Evolutionary conservation across 2,113 vertebrate species (phyloP).

Genomic region (Struthidea cinerea): DNA sequence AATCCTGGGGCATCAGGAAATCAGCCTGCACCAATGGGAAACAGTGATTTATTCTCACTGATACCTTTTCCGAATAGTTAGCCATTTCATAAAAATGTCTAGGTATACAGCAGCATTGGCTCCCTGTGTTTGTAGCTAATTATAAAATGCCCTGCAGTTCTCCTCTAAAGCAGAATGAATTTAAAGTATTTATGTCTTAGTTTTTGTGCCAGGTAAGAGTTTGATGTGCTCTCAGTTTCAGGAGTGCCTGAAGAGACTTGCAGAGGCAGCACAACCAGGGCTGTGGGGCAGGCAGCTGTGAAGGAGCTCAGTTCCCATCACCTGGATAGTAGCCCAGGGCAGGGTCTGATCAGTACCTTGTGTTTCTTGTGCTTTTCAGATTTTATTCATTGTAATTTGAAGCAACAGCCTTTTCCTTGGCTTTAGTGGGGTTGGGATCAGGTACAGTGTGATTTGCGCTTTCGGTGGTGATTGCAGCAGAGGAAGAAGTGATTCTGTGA

Average conservation of each 20-base stretch:
- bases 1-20: neutral
- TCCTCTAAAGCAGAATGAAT: neutral
- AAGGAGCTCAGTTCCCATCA: neutral
- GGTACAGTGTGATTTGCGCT: neutral
- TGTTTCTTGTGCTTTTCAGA: neutral
- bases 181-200: neutral
- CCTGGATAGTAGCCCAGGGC: neutral
- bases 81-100: neutral
- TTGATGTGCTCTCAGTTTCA: neutral
- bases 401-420: neutral
- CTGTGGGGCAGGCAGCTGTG: neutral
- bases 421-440: neutral
- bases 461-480: neutral
- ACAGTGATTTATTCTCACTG: neutral
- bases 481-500: neutral
- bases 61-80: neutral
- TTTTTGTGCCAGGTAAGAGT: neutral
- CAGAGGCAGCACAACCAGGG: neutral
- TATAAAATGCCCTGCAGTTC: conserved; percentile 22
- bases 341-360: neutral
- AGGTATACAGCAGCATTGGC: neutral
- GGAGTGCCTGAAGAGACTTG: neutral
- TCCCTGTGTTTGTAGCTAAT: neutral
- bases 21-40: neutral
- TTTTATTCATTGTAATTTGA: neutral